phyloP scores from a whole-genome alignment of 2,888 invertebrate genomes.

The Calliopum simillimum region DNA sequence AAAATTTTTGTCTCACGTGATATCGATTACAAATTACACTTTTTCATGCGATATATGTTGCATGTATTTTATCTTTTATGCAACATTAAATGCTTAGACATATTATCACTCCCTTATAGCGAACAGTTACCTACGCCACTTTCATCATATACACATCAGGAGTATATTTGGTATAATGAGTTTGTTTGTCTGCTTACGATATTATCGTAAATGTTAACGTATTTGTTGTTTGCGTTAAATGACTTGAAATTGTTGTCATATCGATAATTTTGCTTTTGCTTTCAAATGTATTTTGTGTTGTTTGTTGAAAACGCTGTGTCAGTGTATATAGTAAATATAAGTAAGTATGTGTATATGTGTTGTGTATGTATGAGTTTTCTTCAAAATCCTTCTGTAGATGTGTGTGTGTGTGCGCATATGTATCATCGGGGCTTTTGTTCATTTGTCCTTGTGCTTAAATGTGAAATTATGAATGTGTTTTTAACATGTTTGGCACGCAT shows the following conservation, averaged over 20 bases:
- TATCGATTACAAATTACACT: too few relatives aligned
- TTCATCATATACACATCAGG: too few relatives aligned
- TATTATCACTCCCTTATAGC: too few relatives aligned
- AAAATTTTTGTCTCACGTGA: too few relatives aligned
- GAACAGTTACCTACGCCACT: too few relatives aligned
- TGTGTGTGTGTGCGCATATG: not conserved
- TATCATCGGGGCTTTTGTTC: not conserved
- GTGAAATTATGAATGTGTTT: conserved; percentile 37
- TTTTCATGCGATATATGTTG: too few relatives aligned
- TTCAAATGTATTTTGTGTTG: not conserved
- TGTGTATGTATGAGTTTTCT: not conserved
- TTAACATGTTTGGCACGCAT: conserved; percentile 30
- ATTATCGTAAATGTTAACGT: not conserved
- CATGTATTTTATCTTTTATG: too few relatives aligned
- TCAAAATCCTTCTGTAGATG: not conserved
- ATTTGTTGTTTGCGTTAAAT: conserved; percentile 26
- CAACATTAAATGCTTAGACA: too few relatives aligned
- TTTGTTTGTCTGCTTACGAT: not conserved
- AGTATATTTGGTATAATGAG: not conserved
- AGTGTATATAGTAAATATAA: not conserved
- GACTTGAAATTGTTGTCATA: conserved; percentile 22
- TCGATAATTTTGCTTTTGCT: not conserved
- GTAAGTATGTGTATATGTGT: not conserved
- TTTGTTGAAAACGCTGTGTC: not conserved
- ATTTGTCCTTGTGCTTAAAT: conserved; percentile 26